Percentiles rank a stretch among this genome's conserved stretches.
phyloP scores from a whole-genome alignment of 2,888 invertebrate species.

The Stenurella melanura region DNA sequence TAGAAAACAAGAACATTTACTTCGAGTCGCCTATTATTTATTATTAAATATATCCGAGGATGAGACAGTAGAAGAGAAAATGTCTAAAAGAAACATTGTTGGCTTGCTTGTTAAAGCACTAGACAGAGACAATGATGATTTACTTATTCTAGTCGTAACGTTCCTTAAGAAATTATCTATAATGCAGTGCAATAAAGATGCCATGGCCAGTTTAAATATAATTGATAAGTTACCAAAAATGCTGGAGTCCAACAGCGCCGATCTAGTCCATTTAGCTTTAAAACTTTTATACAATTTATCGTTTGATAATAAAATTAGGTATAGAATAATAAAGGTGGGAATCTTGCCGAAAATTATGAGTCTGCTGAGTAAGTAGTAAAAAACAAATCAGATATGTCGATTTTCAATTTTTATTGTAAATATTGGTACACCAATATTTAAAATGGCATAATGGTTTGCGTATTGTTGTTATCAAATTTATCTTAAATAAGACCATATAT shows the following conservation, averaged over 20 bases:
- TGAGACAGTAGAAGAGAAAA: conserved; percentile 96
- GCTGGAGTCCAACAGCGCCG: conserved; percentile 79
- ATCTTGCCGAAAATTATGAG: conserved; percentile 92
- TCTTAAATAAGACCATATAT: no score
- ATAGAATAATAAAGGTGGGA: conserved; percentile 92
- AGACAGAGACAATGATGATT: conserved; percentile 92
- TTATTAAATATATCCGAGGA: conserved; percentile 97
- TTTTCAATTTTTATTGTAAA: no score
- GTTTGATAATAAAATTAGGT: conserved; percentile 91
- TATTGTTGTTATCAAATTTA: no score
- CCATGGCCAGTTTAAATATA: conserved; percentile 88
- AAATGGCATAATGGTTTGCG: no score
- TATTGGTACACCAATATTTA: no score
- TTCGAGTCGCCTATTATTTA: conserved; percentile 94
- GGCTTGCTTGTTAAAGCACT: conserved; percentile 90
- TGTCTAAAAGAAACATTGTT: conserved; percentile 94
- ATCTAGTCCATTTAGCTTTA: conserved; percentile 87
- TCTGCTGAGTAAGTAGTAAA: conserved; percentile 82
- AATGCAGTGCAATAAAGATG: conserved; percentile 94
- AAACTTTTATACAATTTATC: conserved; percentile 96
- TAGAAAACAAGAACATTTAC: conserved; percentile 93
- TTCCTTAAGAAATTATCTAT: conserved; percentile 97
- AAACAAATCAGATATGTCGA: no score
- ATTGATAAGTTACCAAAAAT: conserved; percentile 90
- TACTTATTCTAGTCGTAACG: conserved; percentile 91